Evolutionary conservation across 2,888 invertebrate species (phyloP).

Genomic region (Teinopalpus imperialis): DNA sequence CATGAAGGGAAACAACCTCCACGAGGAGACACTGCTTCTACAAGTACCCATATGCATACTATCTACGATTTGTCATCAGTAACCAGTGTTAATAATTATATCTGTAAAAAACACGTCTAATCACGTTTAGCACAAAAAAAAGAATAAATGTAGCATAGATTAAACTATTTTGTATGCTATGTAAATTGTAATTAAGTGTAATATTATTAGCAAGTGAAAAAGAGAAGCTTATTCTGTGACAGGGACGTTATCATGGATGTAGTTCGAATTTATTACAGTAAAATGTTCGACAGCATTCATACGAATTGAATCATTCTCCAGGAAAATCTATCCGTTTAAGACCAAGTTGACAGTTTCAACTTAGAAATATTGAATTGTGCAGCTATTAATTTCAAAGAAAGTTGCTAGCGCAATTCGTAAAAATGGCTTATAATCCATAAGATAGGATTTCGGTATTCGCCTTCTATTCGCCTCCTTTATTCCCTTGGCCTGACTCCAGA

Average conservation of each 20-base stretch:
- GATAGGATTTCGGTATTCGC: conserved; percentile 18
- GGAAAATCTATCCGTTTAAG: conserved; percentile 4
- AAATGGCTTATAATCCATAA: conserved; percentile 18
- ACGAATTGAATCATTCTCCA: not conserved
- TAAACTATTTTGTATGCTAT: too few relatives aligned
- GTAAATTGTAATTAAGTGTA: too few relatives aligned
- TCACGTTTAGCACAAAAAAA: too few relatives aligned
- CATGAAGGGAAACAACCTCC: too few relatives aligned
- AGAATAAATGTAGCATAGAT: too few relatives aligned
- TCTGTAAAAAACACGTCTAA: too few relatives aligned
- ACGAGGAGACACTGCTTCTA: too few relatives aligned
- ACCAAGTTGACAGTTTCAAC: not conserved
- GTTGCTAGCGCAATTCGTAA: conserved; percentile 16
- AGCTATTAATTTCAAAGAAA: conserved; percentile 19
- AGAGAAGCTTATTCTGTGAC: too few relatives aligned
- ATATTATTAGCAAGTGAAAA: too few relatives aligned
- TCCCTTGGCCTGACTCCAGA: conserved; percentile 20
- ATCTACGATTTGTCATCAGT: too few relatives aligned
- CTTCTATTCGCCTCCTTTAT: conserved; percentile 4
- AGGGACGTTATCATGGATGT: not conserved
- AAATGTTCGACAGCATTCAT: not conserved
- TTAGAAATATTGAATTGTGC: conserved; percentile 11
- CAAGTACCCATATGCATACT: too few relatives aligned
- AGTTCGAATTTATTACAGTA: not conserved
- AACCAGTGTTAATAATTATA: too few relatives aligned